A percentile compares a stretch with the other conserved stretches of the same genome.
These are phyloP conservation scores for Pseudomyrmex concolor DNA, from an alignment of 1,140 invertebrate genomes.

Conservation along the genomic window DNA sequence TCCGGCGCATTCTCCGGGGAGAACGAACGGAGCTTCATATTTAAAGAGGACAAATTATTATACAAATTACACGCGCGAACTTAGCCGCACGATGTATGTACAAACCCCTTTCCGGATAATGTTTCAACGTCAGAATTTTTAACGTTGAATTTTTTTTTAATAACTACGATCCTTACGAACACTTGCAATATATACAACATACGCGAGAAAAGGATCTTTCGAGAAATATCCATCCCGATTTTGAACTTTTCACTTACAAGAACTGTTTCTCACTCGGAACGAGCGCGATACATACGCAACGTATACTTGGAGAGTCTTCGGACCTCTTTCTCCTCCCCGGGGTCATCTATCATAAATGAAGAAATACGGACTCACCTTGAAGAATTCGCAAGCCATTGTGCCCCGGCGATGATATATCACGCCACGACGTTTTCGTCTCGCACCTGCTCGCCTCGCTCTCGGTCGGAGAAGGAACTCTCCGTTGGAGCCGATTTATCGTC, in stretches of 20 bases:
- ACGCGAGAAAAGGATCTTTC: too few species aligned
- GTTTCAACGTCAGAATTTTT: slow-evolving; percentile 22
- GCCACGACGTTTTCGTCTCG: slow-evolving; percentile 70
- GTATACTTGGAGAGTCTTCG: not conserved
- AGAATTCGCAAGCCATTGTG: slow-evolving; percentile 79
- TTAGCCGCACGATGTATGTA: not conserved
- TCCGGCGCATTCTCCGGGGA: not conserved
- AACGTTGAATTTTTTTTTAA: not conserved
- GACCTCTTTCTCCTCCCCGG: not conserved
- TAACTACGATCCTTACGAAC: too few species aligned
- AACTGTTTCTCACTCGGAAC: slow-evolving; percentile 13
- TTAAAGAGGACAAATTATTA: slow-evolving; percentile 46
- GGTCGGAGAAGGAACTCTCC: slow-evolving; percentile 32
- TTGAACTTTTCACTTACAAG: not conserved
- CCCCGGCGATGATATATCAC: slow-evolving; percentile 71
- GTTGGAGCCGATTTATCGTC: slow-evolving; percentile 33
- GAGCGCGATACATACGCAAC: not conserved
- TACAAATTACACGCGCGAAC: not conserved
- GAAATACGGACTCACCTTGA: slow-evolving; percentile 73
- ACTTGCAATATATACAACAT: too few species aligned
- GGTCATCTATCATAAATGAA: slow-evolving; percentile 52
- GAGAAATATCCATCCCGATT: not conserved
- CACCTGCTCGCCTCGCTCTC: slow-evolving; percentile 36
- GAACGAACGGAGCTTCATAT: slow-evolving; percentile 20
- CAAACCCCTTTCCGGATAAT: not conserved